phyloP scores from a whole-genome alignment of 2,888 invertebrate genomes.

The Dorcus hopei region DNA sequence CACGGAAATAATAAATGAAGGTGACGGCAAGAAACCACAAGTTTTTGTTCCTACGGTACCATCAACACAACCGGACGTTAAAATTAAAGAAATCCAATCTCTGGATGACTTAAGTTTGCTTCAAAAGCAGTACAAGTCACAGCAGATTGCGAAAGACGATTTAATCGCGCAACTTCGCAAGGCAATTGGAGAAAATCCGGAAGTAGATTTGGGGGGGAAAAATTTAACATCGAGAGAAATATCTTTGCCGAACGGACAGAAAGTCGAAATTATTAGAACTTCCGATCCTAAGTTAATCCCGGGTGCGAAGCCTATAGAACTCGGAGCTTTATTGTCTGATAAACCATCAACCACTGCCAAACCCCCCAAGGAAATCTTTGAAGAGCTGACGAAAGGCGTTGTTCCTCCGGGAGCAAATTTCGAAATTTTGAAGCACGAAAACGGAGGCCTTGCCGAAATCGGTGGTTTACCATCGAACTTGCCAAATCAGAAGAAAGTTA shows the following conservation, averaged over 20 bases:
- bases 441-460: constrained; percentile 70
- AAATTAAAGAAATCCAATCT: constrained; percentile 41
- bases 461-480: constrained; percentile 57
- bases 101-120: constrained; percentile 43
- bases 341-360: constrained; percentile 52
- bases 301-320: constrained; percentile 23
- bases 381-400: constrained; percentile 76
- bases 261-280: constrained; percentile 64
- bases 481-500: constrained; percentile 74
- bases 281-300: constrained; percentile 62
- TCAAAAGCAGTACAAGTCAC: constrained; percentile 48
- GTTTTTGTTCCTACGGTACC: constrained; percentile 51
- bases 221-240: constrained; percentile 73
- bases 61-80: constrained; percentile 55
- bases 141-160: constrained; percentile 66
- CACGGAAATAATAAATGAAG: constrained; percentile 11
- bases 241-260: constrained; percentile 70
- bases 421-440: constrained; percentile 74
- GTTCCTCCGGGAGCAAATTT: constrained; percentile 77
- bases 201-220: constrained; percentile 62
- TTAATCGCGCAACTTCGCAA: constrained; percentile 71
- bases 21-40: constrained; percentile 16
- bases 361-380: constrained; percentile 67
- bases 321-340: constrained; percentile 35
- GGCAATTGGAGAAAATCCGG: constrained; percentile 66